phyloP scores from a whole-genome alignment of 1,140 invertebrate genomes.

The Solenopsis fugax region DNA sequence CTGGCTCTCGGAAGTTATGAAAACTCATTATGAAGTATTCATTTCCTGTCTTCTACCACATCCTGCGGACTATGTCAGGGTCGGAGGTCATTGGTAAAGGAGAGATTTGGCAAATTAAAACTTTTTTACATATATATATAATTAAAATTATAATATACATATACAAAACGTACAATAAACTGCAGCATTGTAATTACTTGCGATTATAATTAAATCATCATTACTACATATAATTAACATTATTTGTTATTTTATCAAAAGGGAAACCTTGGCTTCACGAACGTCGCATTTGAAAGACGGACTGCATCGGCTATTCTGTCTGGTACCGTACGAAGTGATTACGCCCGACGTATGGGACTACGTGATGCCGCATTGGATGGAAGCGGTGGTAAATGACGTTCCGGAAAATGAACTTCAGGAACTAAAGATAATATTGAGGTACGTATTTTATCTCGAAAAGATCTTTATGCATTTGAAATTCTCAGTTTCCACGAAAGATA shows the following conservation, averaged over 20 bases:
- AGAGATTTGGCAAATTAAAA: background rate
- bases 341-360: slow-evolving; percentile 98
- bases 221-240: background rate
- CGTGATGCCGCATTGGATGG: slow-evolving; percentile 99
- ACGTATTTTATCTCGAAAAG: slow-evolving; percentile 51
- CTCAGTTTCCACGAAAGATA: background rate
- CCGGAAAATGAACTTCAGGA: slow-evolving; percentile 96
- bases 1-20: slow-evolving; percentile 95
- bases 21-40: slow-evolving; percentile 95
- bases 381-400: slow-evolving; percentile 98
- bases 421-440: slow-evolving; percentile 96
- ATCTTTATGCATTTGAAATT: background rate
- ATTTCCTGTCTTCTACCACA: slow-evolving; percentile 94
- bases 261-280: slow-evolving; percentile 95
- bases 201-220: background rate
- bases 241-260: slow-evolving; percentile 78
- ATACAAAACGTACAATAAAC: too few relatives aligned
- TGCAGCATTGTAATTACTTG: background rate
- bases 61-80: slow-evolving; percentile 95
- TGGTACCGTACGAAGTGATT: slow-evolving; percentile 99
- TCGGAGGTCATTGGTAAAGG: slow-evolving; percentile 96
- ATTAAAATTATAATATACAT: too few relatives aligned
- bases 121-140: too few relatives aligned
- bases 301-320: slow-evolving; percentile 95
- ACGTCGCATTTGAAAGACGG: slow-evolving; percentile 98